These are phyloP conservation scores for Drosophila subpulchrella DNA, from an alignment of 1,140 invertebrate species.

Conservation along the genomic window DNA sequence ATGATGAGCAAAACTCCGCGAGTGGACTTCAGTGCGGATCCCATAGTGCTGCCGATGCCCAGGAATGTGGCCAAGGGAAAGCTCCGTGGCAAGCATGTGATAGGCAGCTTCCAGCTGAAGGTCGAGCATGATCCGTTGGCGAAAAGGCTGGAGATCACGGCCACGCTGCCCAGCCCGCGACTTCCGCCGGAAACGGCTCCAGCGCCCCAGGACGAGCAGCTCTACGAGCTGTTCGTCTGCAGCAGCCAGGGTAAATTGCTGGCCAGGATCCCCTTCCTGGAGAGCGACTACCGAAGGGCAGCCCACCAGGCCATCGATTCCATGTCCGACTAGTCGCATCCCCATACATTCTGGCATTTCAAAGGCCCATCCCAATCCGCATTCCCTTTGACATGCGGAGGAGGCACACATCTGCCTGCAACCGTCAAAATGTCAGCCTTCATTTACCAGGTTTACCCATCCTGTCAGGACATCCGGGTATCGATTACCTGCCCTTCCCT, in stretches of 20 bases:
- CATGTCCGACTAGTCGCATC: background rate
- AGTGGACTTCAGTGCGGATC: no score
- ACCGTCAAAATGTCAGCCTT: slow-evolving; percentile 8
- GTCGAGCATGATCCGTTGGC: background rate
- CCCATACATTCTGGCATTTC: background rate
- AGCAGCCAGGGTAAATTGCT: background rate
- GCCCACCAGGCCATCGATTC: background rate
- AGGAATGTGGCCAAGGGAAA: background rate
- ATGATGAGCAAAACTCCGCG: no score
- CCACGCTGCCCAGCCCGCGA: background rate
- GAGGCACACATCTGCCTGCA: background rate
- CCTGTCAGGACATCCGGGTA: background rate
- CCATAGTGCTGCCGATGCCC: no score
- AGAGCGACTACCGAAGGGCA: slow-evolving; percentile 2
- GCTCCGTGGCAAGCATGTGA: background rate
- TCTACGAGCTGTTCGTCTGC: background rate
- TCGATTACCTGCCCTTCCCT: slow-evolving; percentile 18
- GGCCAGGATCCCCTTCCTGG: background rate
- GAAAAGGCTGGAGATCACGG: background rate
- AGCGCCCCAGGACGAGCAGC: background rate
- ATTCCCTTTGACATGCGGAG: background rate
- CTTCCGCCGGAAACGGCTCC: background rate
- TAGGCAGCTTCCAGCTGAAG: background rate
- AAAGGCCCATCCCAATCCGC: background rate
- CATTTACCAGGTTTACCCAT: slow-evolving; percentile 7